Evolutionary conservation across 2,113 vertebrate species (phyloP).

Genomic region (Ictalurus furcatus): DNA sequence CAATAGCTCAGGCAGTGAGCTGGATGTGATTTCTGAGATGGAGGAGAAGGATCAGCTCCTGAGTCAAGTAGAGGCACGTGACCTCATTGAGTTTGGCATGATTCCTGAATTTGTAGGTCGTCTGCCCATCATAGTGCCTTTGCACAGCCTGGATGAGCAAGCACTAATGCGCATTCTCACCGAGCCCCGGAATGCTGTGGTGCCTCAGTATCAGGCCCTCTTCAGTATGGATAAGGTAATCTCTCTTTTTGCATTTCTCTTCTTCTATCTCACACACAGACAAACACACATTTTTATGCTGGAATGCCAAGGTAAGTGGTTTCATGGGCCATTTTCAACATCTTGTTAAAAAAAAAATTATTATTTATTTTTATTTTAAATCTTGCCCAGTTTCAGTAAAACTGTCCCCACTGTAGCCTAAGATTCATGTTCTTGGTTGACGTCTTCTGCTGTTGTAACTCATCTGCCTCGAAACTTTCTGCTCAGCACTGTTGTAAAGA

Average conservation of each 20-base stretch:
- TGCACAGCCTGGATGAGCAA: constrained; percentile 86
- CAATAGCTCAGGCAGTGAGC: constrained; percentile 78
- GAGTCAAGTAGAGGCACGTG: constrained; percentile 82
- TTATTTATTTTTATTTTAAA: too few species aligned
- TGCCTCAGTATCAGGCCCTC: constrained; percentile 87
- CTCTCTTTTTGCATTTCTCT: neutral
- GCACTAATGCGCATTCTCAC: constrained; percentile 86
- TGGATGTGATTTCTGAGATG: constrained; percentile 80
- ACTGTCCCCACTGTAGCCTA: neutral
- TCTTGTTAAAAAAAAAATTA: too few species aligned
- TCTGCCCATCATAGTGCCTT: constrained; percentile 84
- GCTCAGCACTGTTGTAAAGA: neutral
- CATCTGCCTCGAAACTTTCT: neutral
- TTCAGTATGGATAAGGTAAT: constrained; percentile 91
- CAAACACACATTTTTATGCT: neutral
- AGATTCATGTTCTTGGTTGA: neutral
- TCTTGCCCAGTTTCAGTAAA: neutral
- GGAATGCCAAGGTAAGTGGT: neutral
- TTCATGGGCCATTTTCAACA: neutral
- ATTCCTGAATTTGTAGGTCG: constrained; percentile 90
- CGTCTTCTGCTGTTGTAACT: neutral
- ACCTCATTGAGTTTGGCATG: constrained; percentile 91
- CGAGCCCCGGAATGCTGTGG: constrained; percentile 83
- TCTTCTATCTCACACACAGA: neutral
- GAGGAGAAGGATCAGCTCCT: constrained; percentile 85